These are phyloP conservation scores for Dasyurus viverrinus DNA, from an alignment of 2,113 vertebrate species.

Conservation along the genomic window DNA sequence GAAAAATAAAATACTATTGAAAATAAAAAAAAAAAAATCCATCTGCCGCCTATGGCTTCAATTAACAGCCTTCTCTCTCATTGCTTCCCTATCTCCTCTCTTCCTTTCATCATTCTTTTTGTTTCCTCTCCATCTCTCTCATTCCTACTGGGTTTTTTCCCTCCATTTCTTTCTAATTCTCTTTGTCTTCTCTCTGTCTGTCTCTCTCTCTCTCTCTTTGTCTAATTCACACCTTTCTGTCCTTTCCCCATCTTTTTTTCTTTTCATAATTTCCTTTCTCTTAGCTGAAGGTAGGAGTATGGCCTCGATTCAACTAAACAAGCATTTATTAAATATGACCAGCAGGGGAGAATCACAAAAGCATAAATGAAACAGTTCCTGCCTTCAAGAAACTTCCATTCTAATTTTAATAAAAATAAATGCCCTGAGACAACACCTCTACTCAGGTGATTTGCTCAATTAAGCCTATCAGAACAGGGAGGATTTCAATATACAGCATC, in stretches of 20 bases:
- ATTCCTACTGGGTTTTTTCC: neutral
- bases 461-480: neutral
- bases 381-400: neutral
- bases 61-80: neutral
- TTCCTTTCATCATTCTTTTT: neutral
- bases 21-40: too few relatives aligned
- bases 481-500: neutral
- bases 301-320: neutral
- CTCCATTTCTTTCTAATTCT: neutral
- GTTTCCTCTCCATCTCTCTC: neutral
- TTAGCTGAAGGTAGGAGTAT: neutral
- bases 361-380: neutral
- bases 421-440: neutral
- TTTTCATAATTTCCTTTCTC: neutral
- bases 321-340: neutral
- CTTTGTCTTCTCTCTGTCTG: neutral
- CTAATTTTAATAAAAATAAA: neutral
- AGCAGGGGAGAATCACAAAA: neutral
- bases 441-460: neutral
- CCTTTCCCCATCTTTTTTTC: neutral
- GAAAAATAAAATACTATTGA: too few relatives aligned
- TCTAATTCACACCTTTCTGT: too few relatives aligned
- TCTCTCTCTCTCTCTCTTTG: neutral
- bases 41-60: too few relatives aligned
- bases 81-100: neutral